phyloP scores from a whole-genome alignment of 2,888 invertebrate species.

The Nymphalis c-album region DNA sequence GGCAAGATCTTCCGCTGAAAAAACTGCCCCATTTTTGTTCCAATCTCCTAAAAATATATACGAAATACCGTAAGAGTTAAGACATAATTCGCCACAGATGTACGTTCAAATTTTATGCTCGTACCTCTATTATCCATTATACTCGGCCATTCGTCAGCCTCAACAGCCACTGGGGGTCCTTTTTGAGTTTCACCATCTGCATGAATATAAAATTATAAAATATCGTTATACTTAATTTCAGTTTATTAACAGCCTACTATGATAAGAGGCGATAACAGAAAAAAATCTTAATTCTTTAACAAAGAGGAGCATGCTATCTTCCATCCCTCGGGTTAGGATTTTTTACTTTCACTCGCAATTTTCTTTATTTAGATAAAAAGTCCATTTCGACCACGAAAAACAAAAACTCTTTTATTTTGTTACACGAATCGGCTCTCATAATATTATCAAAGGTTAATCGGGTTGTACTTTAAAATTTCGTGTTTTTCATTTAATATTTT shows the following conservation, averaged over 20 bases:
- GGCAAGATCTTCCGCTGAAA: conserved; percentile 76
- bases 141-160: conserved; percentile 74
- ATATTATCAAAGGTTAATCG: conserved; percentile 30
- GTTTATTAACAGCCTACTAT: conserved; percentile 19
- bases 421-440: conserved; percentile 29
- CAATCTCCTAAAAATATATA: conserved; percentile 59
- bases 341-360: conserved; percentile 32
- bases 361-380: conserved; percentile 35
- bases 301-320: conserved; percentile 37
- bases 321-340: conserved; percentile 37
- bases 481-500: conserved; percentile 7
- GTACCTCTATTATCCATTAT: conserved; percentile 75
- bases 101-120: conserved; percentile 8
- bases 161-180: conserved; percentile 53
- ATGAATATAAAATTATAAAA: conserved; percentile 25
- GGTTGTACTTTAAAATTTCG: conserved; percentile 14
- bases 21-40: conserved; percentile 73
- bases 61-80: background rate
- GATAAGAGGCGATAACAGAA: conserved; percentile 38
- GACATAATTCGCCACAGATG: conserved; percentile 10
- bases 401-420: conserved; percentile 32
- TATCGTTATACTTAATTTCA: background rate
- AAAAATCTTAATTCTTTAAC: conserved; percentile 20
- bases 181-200: conserved; percentile 67
- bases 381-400: conserved; percentile 28